Percentiles rank a stretch among this genome's conserved stretches.
Conservation (phyloP, 2,113 vertebrate species). For the Myanophis thanlyinensis region DNA sequence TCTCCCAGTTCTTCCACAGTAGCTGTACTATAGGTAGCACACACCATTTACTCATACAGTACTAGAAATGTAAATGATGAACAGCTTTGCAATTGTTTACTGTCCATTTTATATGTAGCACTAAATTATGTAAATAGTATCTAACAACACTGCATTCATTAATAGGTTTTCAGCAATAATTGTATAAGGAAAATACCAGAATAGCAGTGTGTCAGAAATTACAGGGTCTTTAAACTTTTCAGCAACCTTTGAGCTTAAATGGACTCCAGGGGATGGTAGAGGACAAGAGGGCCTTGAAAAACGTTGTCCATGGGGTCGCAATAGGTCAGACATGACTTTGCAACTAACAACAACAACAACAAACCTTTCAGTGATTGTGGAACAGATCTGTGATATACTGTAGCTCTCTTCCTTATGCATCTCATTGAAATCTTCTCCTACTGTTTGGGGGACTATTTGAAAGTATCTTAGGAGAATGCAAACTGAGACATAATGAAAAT, state of each 20-base stretch:
- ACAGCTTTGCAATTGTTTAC: neutral
- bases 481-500: neutral
- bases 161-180: neutral
- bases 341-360: too few species aligned
- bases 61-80: neutral
- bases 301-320: too few species aligned
- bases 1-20: neutral
- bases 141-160: neutral
- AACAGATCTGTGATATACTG: neutral
- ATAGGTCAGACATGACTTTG: too few species aligned
- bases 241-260: too few species aligned
- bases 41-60: neutral
- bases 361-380: neutral
- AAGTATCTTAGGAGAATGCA: neutral
- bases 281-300: too few species aligned
- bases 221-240: neutral
- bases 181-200: neutral
- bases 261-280: too few species aligned
- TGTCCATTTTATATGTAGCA: neutral
- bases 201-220: neutral
- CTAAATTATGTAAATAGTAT: neutral
- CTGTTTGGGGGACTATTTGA: neutral
- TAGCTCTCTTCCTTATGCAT: neutral
- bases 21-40: neutral
- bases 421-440: neutral